Evolutionary conservation across 30 jellyfish, hydroid and myxozoan species (phyloP).

Genomic region (Aurelia aurita): DNA sequence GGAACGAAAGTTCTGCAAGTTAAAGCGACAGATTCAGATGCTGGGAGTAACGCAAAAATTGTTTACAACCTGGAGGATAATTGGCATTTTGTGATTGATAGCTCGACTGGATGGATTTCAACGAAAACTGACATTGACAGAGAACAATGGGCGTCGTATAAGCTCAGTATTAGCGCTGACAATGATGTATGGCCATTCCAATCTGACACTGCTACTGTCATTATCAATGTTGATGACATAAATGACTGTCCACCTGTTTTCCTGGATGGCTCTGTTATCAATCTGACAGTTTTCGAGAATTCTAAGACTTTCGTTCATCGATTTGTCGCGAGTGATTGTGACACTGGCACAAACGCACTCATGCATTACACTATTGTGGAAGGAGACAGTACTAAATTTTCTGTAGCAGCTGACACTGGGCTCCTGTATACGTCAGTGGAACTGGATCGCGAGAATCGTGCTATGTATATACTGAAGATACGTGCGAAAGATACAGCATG

Average conservation of each 20-base stretch:
- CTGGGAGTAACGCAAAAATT: slow-evolving; percentile 71
- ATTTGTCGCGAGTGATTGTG: slow-evolving; percentile 91
- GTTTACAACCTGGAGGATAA: slow-evolving; percentile 59
- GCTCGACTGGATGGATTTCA: slow-evolving; percentile 81
- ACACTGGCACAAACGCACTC: slow-evolving; percentile 69
- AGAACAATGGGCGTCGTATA: slow-evolving; percentile 72
- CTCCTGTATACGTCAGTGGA: slow-evolving; percentile 42
- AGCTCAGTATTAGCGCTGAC: slow-evolving; percentile 75
- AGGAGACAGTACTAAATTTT: slow-evolving; percentile 63
- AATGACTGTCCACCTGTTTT: slow-evolving; percentile 95
- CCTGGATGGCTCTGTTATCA: slow-evolving; percentile 63
- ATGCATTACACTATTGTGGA: slow-evolving; percentile 44
- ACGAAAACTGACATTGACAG: slow-evolving; percentile 79
- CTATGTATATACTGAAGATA: slow-evolving; percentile 63
- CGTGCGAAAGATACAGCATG: slow-evolving; percentile 80
- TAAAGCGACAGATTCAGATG: slow-evolving; percentile 79
- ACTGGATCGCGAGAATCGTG: slow-evolving; percentile 81
- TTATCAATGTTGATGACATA: slow-evolving; percentile 78
- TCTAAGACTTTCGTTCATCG: slow-evolving; percentile 64
- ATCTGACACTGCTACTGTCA: slow-evolving; percentile 78
- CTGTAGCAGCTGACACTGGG: slow-evolving; percentile 75
- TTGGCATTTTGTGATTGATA: slow-evolving; percentile 73
- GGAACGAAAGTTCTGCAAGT: slow-evolving; percentile 81
- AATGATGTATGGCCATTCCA: slow-evolving; percentile 78
- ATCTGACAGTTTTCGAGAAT: slow-evolving; percentile 79